A percentile compares a stretch with the other conserved stretches of the same genome.
These are phyloP conservation scores for Urophycis tenuis DNA, from an alignment of 2,797 vertebrate species.

Conservation along the genomic window DNA sequence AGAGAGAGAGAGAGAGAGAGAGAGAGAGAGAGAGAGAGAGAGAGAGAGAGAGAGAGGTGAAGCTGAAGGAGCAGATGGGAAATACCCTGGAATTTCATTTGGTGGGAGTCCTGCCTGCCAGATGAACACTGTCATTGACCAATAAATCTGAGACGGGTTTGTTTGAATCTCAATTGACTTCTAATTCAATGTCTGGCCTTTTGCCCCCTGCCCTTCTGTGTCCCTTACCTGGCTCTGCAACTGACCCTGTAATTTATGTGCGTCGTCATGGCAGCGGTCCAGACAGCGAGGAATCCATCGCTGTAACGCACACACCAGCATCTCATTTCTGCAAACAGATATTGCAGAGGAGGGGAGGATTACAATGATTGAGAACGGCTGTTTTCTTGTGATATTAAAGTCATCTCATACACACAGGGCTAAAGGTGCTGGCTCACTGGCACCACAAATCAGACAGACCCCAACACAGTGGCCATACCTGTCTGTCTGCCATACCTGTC, in stretches of 20 bases:
- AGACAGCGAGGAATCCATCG: conserved; percentile 37
- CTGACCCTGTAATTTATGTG: conserved; percentile 59
- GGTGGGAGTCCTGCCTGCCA: conserved; percentile 20
- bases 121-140: conserved; percentile 26
- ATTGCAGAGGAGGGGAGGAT: not conserved
- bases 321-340: not conserved
- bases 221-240: conserved; percentile 46
- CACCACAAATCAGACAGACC: not conserved
- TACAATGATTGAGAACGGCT: not conserved
- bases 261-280: conserved; percentile 49
- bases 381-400: not conserved
- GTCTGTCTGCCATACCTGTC: too few species aligned
- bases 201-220: conserved; percentile 56
- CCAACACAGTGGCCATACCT: not conserved
- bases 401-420: not conserved
- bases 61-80: not conserved
- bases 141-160: conserved; percentile 54
- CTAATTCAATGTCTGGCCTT: conserved; percentile 54
- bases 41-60: not conserved
- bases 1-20: not conserved
- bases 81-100: conserved; percentile 21
- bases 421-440: not conserved
- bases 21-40: conserved; percentile 2
- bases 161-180: conserved; percentile 51
- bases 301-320: conserved; percentile 10